Conservation (phyloP, 2,113 vertebrate genomes). For the Pantherophis guttatus region DNA sequence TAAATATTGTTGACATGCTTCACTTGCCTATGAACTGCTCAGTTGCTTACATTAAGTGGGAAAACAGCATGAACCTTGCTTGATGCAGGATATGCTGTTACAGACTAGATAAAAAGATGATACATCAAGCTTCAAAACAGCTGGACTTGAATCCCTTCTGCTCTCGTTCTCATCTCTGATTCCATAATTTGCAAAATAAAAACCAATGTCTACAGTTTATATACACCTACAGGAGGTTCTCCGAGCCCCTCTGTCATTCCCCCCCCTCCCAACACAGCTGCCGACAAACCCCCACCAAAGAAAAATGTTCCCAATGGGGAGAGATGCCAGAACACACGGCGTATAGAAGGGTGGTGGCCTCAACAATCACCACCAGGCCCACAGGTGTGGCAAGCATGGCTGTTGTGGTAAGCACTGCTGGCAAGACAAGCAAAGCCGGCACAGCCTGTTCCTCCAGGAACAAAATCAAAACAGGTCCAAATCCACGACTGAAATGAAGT, state of each 20-base stretch:
- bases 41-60: not conserved
- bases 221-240: not conserved
- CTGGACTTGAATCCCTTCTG: not conserved
- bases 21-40: not conserved
- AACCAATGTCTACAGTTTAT: not conserved
- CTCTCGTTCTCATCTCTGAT: not conserved
- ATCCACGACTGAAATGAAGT: too few relatives aligned
- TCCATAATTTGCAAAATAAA: not conserved
- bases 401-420: not conserved
- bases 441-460: too few relatives aligned
- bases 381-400: not conserved
- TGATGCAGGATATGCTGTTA: not conserved
- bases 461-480: too few relatives aligned
- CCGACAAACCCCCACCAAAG: too few relatives aligned
- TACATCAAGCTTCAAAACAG: not conserved
- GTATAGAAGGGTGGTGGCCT: not conserved
- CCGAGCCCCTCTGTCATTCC: not conserved
- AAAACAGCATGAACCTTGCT: not conserved
- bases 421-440: too few relatives aligned
- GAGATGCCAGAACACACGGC: too few relatives aligned
- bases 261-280: not conserved
- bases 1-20: not conserved
- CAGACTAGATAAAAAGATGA: not conserved
- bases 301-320: too few relatives aligned
- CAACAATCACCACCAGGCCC: not conserved